phyloP scores from a whole-genome alignment of 2,797 vertebrate species.

The Clarias fuscus region DNA sequence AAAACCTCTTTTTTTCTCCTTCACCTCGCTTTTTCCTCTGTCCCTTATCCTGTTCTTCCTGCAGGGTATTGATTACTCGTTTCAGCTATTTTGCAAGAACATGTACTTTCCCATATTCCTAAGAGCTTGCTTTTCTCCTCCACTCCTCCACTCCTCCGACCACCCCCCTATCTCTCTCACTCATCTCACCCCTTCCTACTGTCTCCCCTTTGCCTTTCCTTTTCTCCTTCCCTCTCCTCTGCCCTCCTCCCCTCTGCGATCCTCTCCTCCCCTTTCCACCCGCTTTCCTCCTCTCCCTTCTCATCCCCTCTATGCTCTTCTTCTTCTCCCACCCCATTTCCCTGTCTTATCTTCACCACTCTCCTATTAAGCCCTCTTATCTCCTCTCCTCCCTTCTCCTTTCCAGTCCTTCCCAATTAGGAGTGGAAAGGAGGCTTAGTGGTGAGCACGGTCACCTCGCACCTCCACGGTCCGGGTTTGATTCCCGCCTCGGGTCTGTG shows the following conservation, averaged over 20 bases:
- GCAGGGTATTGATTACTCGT: neutral
- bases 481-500: too few species aligned
- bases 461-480: too few species aligned
- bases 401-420: neutral
- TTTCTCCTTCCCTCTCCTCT: neutral
- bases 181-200: neutral
- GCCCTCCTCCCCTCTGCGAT: neutral
- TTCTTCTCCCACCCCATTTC: too few species aligned
- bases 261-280: neutral
- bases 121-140: neutral
- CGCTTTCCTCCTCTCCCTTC: neutral
- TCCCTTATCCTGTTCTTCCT: neutral
- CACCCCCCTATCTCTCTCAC: neutral
- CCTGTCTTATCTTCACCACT: neutral
- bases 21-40: neutral
- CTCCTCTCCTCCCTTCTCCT: neutral
- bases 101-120: neutral
- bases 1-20: constrained; percentile 40
- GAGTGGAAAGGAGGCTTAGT: too few species aligned
- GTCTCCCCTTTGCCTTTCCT: constrained; percentile 7
- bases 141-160: neutral
- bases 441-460: too few species aligned
- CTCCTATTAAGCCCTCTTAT: neutral
- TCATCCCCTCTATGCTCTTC: neutral
- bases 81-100: constrained; percentile 11